Evolutionary conservation across 2,113 vertebrate genomes (phyloP), one percentile per base, ranked within the genome.

Genomic region (Stigmatopora nigra): DNA sequence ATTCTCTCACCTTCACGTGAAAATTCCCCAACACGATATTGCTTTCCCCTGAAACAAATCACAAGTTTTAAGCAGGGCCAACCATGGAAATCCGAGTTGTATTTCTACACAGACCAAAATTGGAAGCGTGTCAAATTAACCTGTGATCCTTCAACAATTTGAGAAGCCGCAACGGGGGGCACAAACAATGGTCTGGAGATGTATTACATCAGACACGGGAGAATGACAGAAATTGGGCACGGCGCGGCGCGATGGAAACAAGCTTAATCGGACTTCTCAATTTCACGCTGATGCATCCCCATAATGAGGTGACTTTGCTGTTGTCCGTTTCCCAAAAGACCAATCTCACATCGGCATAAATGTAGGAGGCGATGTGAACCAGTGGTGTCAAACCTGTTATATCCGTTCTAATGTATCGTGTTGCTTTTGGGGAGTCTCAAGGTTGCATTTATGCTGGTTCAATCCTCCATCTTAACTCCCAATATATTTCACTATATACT

Each of bases 121-220:
- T 86, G 78, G 71, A 73, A 80, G 82, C 67, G 48, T 44, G 68
- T 81, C 78, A 79, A 88, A 87, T 88, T 87, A 87, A 78, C 79
- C 79, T 81, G 64, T 82, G 78, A 89, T 86, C 76, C 79, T 70
- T 67, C 70, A 68, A 78, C 81, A 73, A 82, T 87, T 84, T 86
- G 45, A 58, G 48, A 48, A 73, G 77, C 70, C 62, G 76, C 73
- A 70, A 70, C 52, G 19, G 78, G 75, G 78, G 82, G 78, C 53
- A 56, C 79, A 87, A 89, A 88, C 84, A 85, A 87, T 89, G 86
- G 87, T 80, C 82, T 75, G 72, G 82, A 84, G 82, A 84, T 85
- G 81, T 84, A 83, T 84, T 83, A 77, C 80, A 82, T 86, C 84
- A 79, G 67, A 73, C 70, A 65, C 57, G n/a, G 55, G 82, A 87